A percentile compares a stretch with the other conserved stretches of the same genome.
Evolutionary conservation across 2,888 invertebrate genomes (phyloP).

Genomic region (Odontothrips loti): DNA sequence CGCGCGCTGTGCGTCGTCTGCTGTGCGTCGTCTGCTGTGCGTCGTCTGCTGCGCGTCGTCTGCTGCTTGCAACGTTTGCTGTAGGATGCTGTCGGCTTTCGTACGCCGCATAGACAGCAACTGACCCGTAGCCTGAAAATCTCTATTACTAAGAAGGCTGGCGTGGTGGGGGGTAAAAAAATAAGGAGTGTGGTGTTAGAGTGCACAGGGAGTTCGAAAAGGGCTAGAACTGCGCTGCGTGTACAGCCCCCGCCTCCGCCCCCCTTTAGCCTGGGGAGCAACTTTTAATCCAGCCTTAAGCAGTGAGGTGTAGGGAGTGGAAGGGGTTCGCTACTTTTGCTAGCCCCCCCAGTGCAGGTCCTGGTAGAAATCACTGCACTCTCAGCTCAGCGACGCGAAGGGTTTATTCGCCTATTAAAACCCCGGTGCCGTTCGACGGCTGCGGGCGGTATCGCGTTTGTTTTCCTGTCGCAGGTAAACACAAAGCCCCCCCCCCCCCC

Average conservation of each 20-base stretch:
- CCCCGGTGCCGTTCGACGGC: too few relatives aligned
- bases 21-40: background rate
- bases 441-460: background rate
- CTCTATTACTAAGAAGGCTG: background rate
- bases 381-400: too few relatives aligned
- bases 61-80: too few relatives aligned
- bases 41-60: background rate
- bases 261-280: background rate
- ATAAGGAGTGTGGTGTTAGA: background rate
- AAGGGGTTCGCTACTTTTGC: background rate
- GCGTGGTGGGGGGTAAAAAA: background rate
- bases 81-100: too few relatives aligned
- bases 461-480: background rate
- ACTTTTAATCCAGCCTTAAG: conserved; percentile 25
- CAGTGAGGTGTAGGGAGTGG: background rate
- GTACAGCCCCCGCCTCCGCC: background rate
- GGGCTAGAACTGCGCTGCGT: background rate
- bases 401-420: too few relatives aligned
- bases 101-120: too few relatives aligned
- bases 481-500: background rate
- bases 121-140: background rate
- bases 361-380: too few relatives aligned
- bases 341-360: background rate
- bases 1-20: background rate
- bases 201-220: background rate